Evolutionary conservation across 2,113 vertebrate species (phyloP), one percentile per base, ranked within the genome.

Genomic region (Ptilorrhoa leucosticta): DNA sequence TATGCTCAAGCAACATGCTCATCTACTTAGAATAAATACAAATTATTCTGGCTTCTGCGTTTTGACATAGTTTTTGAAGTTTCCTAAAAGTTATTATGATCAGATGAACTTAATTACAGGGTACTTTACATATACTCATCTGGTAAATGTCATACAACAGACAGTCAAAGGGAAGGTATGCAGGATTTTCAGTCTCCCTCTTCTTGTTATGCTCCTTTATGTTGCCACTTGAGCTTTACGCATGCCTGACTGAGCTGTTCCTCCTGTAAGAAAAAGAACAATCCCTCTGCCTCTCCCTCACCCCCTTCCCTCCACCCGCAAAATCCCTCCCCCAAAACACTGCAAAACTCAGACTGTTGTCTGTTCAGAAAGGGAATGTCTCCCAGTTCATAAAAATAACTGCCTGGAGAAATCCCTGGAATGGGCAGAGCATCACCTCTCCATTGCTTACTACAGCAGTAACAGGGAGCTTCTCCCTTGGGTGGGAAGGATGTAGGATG

Each of bases 31-130:
- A 94, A 86, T 37, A 96, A 94, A 95, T 83, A 97, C 87, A 93
- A 96, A 92, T 95, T 89, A 88, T 94, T 92, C 63, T 83, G 70
- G 48, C 63, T 97, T 97, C 85, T 96, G 89, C 93, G 88, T 95
- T 93, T 88, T 95, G 94, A 88, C 73, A 81, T 82, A 60, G 20
- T 96, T 95, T 88, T 93, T 91, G 96, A 97, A 92, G 66, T 95
- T 95, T 93, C 18, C 44, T 95, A 71, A 51, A 94, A 92, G 72
- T 78, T 92, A 68, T 96, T 94, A 69, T 94, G 77, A 94, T 96
- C 90, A 96, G 85, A 93, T 90, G 88, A 83, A 94, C 69, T 95
- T 93, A 96, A 93, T 95, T 83, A 96, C 42, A 85, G 87, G 84
- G 72, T 87, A 94, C 84, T 96, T 95, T 89, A 95, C 83, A 81